These are phyloP conservation scores for Dunckerocampus dactyliophorus DNA, from an alignment of 2,113 vertebrate species.

Conservation along the genomic window DNA sequence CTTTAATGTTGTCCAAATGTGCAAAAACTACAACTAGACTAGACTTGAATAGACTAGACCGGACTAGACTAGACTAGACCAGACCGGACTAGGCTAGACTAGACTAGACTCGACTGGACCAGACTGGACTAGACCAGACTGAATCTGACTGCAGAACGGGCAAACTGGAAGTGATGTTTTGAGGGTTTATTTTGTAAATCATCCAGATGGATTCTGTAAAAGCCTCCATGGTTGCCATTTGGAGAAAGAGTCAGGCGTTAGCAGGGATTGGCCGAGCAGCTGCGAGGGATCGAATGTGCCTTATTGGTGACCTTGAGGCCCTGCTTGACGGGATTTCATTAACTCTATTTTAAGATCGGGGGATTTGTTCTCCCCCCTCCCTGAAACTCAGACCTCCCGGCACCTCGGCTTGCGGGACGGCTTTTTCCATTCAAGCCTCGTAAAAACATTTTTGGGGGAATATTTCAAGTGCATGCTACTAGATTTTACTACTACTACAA, in stretches of 20 bases:
- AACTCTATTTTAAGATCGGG: constrained; percentile 55
- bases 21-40: too few species aligned
- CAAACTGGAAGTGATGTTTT: background rate
- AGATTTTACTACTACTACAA: too few species aligned
- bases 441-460: background rate
- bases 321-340: constrained; percentile 31
- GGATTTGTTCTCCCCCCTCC: constrained; percentile 39
- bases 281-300: constrained; percentile 45
- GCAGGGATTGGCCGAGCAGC: constrained; percentile 48
- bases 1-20: too few species aligned
- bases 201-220: background rate
- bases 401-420: background rate
- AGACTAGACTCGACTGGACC: too few species aligned
- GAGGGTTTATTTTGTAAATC: background rate
- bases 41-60: too few species aligned
- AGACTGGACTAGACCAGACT: too few species aligned
- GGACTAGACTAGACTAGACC: too few species aligned
- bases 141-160: too few species aligned
- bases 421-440: background rate
- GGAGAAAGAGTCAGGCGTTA: constrained; percentile 19
- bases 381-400: background rate
- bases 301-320: constrained; percentile 46
- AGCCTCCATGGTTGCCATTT: constrained; percentile 6
- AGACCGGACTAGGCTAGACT: too few species aligned
- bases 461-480: too few species aligned